Evolutionary conservation across 2,113 vertebrate species (phyloP), one percentile per base, ranked within the genome.

Genomic region (Misgurnus mizolepis): DNA sequence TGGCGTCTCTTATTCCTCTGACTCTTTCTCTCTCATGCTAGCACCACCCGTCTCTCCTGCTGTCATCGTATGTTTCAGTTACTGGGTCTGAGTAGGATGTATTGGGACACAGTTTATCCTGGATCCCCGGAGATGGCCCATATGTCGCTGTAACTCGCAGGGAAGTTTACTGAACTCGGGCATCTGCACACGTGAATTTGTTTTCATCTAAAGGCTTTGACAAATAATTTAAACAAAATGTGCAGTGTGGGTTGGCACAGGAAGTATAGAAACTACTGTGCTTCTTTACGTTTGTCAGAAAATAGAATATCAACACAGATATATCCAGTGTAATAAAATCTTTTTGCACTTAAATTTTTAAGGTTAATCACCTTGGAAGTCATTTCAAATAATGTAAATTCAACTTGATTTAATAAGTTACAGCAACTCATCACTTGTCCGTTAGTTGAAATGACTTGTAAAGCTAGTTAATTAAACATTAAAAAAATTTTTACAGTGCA

Each of bases 61-160:
- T 85, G 84, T 67, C 68, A 75, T 61, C 60, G 80, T 81, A 83
- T 81, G 81, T 85, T 79, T 85, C 78, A 81, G 79, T 81, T 78
- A 78, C 78, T 69, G 61, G 80, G 84, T 78, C 77, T 82, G 84
- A 80, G 84, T 74, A 76, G 79, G 79, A 72, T 70, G 81, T 62
- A 62, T 60, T 67, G 79, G 66, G 62, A 75, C 80, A 85, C 73
- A 80, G 77, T 71, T 80, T 80, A 82, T 81, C 72, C 64, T 75
- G 75, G 84, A 80, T 85, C 77, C 77, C 84, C 8, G 53, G 84
- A 73, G 77, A 80, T 67, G 64, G 45, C 40, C 80, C 84, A 80
- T 85, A 85, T 85, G 80, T 78, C 43, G 50, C 73, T 58, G 47
- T 65, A 64, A 58, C 58, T 67, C 43, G 12, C 80, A 70, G 58